Percentiles rank a stretch among this genome's conserved stretches.
Conservation (phyloP, 2,888 invertebrate genomes). For the Dusona sp. region DNA sequence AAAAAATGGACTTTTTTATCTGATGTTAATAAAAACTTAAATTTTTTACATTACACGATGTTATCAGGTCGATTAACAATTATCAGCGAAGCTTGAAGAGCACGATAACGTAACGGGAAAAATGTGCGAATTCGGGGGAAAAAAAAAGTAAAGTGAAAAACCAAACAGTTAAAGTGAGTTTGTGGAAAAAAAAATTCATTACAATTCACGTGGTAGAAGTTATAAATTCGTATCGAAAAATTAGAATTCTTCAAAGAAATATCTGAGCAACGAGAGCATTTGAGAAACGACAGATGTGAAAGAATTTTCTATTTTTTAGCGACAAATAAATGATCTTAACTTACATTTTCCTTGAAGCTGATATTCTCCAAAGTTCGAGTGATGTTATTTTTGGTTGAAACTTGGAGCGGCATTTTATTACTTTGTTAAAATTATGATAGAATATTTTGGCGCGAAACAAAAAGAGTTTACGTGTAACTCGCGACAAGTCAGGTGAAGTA, state of each 20-base stretch:
- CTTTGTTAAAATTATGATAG: slow-evolving; percentile 11
- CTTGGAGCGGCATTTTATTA: slow-evolving; percentile 77
- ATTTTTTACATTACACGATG: not conserved
- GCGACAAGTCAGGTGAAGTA: slow-evolving; percentile 48
- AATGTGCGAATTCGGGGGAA: not conserved
- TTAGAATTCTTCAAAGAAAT: not conserved
- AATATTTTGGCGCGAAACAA: slow-evolving; percentile 17
- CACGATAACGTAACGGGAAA: not conserved
- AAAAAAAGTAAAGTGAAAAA: not conserved
- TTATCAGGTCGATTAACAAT: not conserved
- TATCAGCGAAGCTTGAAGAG: not conserved
- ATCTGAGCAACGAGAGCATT: not conserved
- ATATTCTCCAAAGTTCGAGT: slow-evolving; percentile 77
- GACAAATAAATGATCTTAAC: slow-evolving; percentile 54
- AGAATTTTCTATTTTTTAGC: slow-evolving; percentile 20
- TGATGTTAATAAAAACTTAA: no score
- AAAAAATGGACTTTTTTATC: no score
- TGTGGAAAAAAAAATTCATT: not conserved
- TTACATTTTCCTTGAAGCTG: slow-evolving; percentile 78
- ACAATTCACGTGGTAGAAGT: not conserved
- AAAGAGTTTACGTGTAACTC: slow-evolving; percentile 37
- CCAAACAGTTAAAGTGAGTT: not conserved
- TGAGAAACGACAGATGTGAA: not conserved
- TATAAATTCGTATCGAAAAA: not conserved
- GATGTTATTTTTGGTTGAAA: slow-evolving; percentile 82